Percentiles rank a stretch among this genome's conserved stretches.
Evolutionary conservation across 2,113 vertebrate genomes (phyloP).

Genomic region (Anhinga rufa): DNA sequence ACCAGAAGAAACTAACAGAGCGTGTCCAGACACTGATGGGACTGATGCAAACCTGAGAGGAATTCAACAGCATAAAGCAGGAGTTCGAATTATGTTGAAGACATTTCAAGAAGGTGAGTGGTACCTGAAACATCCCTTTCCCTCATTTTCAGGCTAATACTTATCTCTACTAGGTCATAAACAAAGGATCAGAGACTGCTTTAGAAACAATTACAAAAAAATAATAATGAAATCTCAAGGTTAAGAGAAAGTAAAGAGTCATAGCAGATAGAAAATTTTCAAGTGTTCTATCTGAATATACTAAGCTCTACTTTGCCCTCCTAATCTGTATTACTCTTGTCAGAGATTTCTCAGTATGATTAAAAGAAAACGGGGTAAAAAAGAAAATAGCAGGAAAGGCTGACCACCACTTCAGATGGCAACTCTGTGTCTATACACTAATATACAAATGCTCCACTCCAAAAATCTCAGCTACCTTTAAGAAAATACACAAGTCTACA

Average conservation of each 20-base stretch:
- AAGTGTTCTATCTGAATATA: not conserved
- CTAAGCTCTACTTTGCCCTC: not conserved
- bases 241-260: not conserved
- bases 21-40: not conserved
- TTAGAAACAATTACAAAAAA: not conserved
- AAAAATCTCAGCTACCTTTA: not conserved
- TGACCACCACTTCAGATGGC: not conserved
- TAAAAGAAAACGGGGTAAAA: not conserved
- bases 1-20: not conserved
- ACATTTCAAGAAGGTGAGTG: not conserved
- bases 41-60: not conserved
- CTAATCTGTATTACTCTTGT: not conserved
- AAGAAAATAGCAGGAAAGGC: not conserved
- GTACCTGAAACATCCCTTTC: not conserved
- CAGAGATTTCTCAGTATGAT: not conserved
- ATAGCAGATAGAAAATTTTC: not conserved
- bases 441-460: not conserved
- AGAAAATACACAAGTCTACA: not conserved
- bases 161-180: not conserved
- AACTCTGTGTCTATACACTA: not conserved
- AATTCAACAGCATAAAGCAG: not conserved
- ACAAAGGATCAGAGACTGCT: not conserved
- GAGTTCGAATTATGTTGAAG: not conserved
- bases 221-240: not conserved
- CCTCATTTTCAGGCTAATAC: not conserved